Evolutionary conservation across 2,797 vertebrate genomes (phyloP).

Genomic region (Limnodromus scolopaceus): DNA sequence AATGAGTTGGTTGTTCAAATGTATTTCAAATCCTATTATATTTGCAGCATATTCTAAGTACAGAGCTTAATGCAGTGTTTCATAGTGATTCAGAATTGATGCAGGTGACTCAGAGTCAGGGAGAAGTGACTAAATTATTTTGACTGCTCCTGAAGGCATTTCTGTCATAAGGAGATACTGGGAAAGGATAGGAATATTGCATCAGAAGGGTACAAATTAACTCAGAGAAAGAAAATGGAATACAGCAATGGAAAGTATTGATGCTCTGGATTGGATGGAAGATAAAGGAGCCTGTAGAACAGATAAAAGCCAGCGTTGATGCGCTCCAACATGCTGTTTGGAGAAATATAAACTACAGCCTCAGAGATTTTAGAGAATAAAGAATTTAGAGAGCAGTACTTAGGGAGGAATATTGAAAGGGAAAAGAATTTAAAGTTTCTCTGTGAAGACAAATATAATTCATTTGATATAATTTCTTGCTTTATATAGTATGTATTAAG

Average conservation of each 20-base stretch:
- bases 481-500: not conserved
- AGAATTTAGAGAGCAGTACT: not conserved
- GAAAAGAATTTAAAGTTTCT: not conserved
- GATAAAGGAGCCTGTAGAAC: not conserved
- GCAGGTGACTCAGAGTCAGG: conserved; percentile 1
- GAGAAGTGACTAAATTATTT: not conserved
- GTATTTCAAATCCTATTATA: conserved; percentile 3
- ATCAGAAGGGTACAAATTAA: not conserved
- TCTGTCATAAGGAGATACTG: not conserved
- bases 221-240: not conserved
- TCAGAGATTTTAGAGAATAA: not conserved
- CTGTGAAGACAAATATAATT: not conserved
- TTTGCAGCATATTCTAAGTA: conserved; percentile 1
- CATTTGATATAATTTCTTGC: not conserved
- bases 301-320: not conserved
- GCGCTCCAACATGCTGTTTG: not conserved
- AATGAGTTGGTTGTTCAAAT: not conserved
- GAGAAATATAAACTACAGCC: not conserved
- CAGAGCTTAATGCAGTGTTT: not conserved
- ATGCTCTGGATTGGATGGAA: not conserved
- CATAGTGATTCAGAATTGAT: not conserved
- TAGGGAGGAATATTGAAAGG: not conserved
- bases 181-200: not conserved
- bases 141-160: conserved; percentile 14
- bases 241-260: not conserved